Evolutionary conservation across 2,113 vertebrate species (phyloP), one percentile per base, ranked within the genome.

Genomic region (Penelope pileata): DNA sequence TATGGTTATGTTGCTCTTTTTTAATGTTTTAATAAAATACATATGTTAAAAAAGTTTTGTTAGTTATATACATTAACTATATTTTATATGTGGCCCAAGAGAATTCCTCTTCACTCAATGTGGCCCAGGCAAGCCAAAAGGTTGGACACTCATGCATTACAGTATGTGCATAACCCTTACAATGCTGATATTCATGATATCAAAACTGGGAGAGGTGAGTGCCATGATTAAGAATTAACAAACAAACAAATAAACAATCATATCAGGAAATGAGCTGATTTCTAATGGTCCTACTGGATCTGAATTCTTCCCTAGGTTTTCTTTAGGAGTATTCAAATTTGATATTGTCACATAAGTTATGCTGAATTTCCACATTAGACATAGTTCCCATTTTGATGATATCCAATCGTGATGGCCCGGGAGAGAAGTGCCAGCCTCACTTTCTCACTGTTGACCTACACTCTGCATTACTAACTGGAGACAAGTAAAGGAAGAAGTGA

Each of bases 171-270:
- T 21, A 74, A 21, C 2, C 16, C 3, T 26, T 32, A 50, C 22
- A 40, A 30, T 13, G 4, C 4, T 77, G 67, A 36, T 0, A 3
- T 17, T 16, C 7, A 24, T 6, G 45, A 9, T 7, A 60, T 2
- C 10, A 70, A 85, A 83, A 67, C 0, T 29, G 10, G 16, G 42
- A 79, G 16, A 6, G 10, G 9, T 15, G 9, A 56, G 9, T 10
- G 8, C 3, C 13, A 7, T 30, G 19, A 26, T 74, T 60, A 14
- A 64, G 27, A 64, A 62, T 21, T 66, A n/a, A 45, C 1, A 47
- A 7, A n/a, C 13, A 38, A 51, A 51, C 22, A 38, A 9, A 21
- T 34, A 42, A 21, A 30, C 47, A 14, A 10, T 54, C 24, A 19
- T 21, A 5, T 12, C 13, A 59, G 58, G 5, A 43, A 54, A 79